phyloP scores from a whole-genome alignment of 2,113 vertebrate genomes.

The Falcunculus frontatus region DNA sequence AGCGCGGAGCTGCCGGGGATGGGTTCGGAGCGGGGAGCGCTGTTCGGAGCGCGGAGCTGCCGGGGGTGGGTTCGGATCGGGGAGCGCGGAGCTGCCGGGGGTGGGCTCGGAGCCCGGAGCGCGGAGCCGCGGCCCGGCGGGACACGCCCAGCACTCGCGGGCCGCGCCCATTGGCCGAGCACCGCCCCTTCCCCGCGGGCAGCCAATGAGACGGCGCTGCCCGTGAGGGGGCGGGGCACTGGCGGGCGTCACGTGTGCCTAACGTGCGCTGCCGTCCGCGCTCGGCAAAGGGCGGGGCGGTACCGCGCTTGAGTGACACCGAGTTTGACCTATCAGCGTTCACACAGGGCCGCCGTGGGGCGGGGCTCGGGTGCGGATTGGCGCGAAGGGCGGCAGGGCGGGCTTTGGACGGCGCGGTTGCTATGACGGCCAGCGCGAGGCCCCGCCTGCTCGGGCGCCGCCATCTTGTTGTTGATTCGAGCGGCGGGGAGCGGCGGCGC shows the following conservation, averaged over 20 bases:
- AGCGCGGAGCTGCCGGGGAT: too few relatives aligned
- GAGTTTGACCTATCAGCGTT: accelerated
- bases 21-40: too few relatives aligned
- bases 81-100: background rate
- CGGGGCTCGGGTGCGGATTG: background rate
- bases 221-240: background rate
- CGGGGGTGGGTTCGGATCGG: background rate
- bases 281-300: background rate
- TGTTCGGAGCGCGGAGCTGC: too few relatives aligned
- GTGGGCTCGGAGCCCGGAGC: background rate
- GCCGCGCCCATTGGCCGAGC: background rate
- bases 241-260: slow-evolving; percentile 9
- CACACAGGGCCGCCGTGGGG: accelerated
- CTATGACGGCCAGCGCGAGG: slow-evolving; percentile 46
- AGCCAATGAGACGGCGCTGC: background rate
- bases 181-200: accelerated
- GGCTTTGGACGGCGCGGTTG: slow-evolving; percentile 25
- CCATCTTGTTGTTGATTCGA: slow-evolving; percentile 74
- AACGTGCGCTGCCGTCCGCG: slow-evolving; percentile 15
- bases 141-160: background rate
- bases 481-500: slow-evolving; percentile 11
- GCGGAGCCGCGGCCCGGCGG: too few relatives aligned
- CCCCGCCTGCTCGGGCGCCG: slow-evolving; percentile 15
- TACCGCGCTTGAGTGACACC: background rate
- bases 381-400: background rate